Evolutionary conservation across 1,140 invertebrate genomes (phyloP), one percentile per base, ranked within the genome.

Genomic region (Druon quercuslanigerum): DNA sequence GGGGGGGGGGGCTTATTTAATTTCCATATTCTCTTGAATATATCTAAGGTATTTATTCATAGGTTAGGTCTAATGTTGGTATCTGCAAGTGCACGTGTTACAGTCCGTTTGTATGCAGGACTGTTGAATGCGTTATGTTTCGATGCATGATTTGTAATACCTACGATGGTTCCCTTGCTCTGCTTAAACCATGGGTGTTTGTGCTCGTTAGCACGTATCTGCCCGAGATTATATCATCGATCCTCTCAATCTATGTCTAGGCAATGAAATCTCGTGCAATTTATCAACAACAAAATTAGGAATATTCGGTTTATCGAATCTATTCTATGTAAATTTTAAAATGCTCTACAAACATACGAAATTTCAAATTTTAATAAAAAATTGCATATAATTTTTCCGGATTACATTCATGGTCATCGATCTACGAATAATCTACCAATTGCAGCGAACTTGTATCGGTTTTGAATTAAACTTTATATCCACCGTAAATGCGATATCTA

Each of bases 141-240:
- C 77, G 77, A 85, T 82, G 78, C 82, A 81, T 86, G 83, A 86
- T 84, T 84, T 84, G 82, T 85, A 86, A 85, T 84, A 83, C 73
- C 80, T 75, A 76, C 66, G 77, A 83, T 73, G 77, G 77, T 71
- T 84, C 79, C 76, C 56, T 76, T 72, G 77, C 86, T 85, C 83
- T 71, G 83, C 83, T 84, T 83, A 85, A 85, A 86, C 82, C 74
- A 73, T 56, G 75, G 76, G 79, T 83, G 82, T 83, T 86, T 82
- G 79, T 76, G 75, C 77, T 75, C 80, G 82, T 81, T 79, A 77
- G 79, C 81, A 82, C 80, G 79, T 84, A 86, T 82, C 82, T 74
- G 79, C 75, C 75, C 78, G 74, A 81, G 79, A 81, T 81, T 81
- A 79, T 81, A 81, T 81, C 77, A 81, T 78, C 74, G 76, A 76